Percentiles rank a stretch among this genome's conserved stretches.
Conservation (phyloP, 2,113 vertebrate genomes). For the Herpailurus yagouaroundi region DNA sequence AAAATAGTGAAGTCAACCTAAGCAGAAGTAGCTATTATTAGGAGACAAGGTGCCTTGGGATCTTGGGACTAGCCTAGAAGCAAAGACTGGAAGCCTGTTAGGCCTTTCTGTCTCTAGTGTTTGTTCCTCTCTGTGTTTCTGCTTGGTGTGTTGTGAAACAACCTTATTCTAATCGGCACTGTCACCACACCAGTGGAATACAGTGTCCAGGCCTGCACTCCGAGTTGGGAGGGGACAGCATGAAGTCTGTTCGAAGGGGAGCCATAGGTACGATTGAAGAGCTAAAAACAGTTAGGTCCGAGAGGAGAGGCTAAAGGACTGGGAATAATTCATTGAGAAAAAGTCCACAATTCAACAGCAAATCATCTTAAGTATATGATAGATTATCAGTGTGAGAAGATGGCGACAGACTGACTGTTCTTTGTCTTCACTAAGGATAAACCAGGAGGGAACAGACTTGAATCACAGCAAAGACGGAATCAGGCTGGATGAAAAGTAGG, state of each 20-base stretch:
- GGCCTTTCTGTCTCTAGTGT: background rate
- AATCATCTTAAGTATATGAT: background rate
- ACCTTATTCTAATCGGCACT: background rate
- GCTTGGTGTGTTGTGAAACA: background rate
- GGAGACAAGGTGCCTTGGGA: background rate
- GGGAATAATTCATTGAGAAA: background rate
- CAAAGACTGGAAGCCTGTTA: background rate
- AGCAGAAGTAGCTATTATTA: background rate
- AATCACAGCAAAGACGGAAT: background rate
- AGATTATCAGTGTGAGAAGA: constrained; percentile 3
- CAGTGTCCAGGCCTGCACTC: background rate
- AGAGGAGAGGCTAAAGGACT: background rate
- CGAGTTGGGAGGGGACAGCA: background rate
- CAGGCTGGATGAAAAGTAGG: background rate
- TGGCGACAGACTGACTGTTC: background rate
- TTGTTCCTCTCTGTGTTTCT: background rate
- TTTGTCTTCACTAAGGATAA: constrained; percentile 11
- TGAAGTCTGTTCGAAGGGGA: background rate
- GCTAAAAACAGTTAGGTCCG: background rate
- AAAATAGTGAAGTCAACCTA: background rate
- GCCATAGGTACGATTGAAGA: background rate
- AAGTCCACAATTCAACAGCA: background rate
- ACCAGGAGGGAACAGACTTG: background rate
- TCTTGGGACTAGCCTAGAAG: background rate
- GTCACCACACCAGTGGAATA: background rate